Conservation (phyloP, 30 jellyfish, hydroid and myxozoan genomes). For the Turritopsis dohrnii region DNA sequence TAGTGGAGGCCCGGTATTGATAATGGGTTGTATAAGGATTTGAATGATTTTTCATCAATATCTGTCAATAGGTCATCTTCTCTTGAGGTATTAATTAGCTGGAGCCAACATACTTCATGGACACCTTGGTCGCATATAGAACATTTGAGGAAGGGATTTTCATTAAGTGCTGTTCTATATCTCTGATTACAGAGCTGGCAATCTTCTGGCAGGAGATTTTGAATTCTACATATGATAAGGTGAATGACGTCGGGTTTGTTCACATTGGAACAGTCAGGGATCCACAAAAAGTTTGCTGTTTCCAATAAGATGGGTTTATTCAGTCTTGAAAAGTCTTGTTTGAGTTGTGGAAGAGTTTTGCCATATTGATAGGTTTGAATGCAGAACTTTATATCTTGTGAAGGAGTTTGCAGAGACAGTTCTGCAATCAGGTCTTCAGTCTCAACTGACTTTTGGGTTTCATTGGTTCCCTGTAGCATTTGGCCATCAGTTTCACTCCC, state of each 20-base stretch:
- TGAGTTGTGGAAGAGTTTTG: not conserved
- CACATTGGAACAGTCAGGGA: not conserved
- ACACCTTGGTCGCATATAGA: too few species aligned
- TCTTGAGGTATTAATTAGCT: too few species aligned
- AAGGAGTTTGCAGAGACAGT: not conserved
- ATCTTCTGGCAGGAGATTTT: not conserved
- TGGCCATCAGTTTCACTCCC: too few species aligned
- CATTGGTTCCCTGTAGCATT: not conserved
- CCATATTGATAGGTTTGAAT: not conserved
- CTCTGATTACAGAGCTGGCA: slow-evolving; percentile 2
- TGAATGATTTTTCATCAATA: too few species aligned
- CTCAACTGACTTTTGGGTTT: not conserved
- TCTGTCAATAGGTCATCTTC: too few species aligned
- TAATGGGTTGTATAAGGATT: too few species aligned
- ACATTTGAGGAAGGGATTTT: not conserved
- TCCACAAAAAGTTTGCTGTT: not conserved
- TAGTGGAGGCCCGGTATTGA: too few species aligned
- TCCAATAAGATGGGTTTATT: not conserved
- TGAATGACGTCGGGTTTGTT: not conserved
- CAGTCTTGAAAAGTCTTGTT: not conserved
- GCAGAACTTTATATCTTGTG: not conserved
- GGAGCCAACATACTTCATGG: too few species aligned
- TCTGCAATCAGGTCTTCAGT: not conserved
- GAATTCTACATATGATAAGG: not conserved
- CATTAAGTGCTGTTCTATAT: not conserved